Evolutionary conservation across 2,888 invertebrate species (phyloP).

Genomic region (Hermodice carunculata): DNA sequence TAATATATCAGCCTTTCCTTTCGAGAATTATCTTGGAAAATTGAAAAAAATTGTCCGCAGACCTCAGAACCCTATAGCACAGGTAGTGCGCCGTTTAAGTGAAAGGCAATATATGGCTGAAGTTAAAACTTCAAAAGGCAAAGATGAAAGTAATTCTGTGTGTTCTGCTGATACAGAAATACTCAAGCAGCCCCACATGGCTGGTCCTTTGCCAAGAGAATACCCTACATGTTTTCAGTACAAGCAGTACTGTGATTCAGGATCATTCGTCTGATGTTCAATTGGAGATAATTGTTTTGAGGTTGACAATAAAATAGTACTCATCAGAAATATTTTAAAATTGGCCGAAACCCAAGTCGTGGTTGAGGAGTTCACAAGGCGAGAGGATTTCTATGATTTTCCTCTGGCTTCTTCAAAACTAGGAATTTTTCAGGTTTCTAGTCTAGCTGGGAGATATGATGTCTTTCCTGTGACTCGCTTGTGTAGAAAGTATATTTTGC

Average conservation of each 20-base stretch:
- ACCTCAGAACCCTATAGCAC: background rate
- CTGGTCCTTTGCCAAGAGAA: background rate
- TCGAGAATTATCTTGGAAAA: background rate
- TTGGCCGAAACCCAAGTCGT: background rate
- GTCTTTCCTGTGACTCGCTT: background rate
- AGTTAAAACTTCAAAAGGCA: background rate
- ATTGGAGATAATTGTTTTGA: background rate
- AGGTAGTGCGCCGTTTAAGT: background rate
- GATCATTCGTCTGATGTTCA: background rate
- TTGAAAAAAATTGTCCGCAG: background rate
- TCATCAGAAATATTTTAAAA: background rate
- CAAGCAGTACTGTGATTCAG: background rate
- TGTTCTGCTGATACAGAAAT: too few species aligned
- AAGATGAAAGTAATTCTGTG: background rate
- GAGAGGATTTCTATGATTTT: background rate
- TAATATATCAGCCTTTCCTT: constrained; percentile 1
- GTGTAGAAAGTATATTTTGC: background rate
- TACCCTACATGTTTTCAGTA: background rate
- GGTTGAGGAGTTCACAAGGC: background rate
- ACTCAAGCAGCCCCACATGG: constrained; percentile 2
- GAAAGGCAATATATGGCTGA: background rate
- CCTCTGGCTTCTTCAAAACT: background rate
- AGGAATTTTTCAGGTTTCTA: background rate
- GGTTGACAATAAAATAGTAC: background rate
- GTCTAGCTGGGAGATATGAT: background rate